Conservation (phyloP, 2,888 invertebrate species). For the Malthinus flaveolus region DNA sequence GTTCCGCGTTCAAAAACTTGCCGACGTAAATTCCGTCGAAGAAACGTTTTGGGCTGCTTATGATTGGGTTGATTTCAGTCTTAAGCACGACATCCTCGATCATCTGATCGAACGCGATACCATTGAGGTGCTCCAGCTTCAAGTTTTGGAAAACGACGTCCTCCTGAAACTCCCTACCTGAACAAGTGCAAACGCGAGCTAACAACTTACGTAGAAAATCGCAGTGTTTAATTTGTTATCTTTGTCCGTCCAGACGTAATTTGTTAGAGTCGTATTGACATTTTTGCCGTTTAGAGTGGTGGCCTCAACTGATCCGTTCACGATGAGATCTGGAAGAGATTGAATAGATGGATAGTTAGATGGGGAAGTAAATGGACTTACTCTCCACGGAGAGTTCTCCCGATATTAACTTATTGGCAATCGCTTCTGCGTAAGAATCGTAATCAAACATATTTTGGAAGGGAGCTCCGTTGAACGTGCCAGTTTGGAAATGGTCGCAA, state of each 20-base stretch:
- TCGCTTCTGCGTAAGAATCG: slow-evolving; percentile 38
- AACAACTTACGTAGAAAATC: slow-evolving; percentile 39
- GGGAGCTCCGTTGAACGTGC: slow-evolving; percentile 49
- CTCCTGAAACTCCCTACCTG: slow-evolving; percentile 37
- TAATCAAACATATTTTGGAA: slow-evolving; percentile 44
- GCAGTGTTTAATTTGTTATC: slow-evolving; percentile 48
- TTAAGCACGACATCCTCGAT: slow-evolving; percentile 53
- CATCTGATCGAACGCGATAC: slow-evolving; percentile 48
- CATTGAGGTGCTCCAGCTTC: slow-evolving; percentile 48
- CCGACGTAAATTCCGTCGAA: slow-evolving; percentile 52
- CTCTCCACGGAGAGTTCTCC: slow-evolving; percentile 53
- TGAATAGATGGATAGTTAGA: slow-evolving; percentile 1
- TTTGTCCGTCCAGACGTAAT: slow-evolving; percentile 52
- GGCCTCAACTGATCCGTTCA: slow-evolving; percentile 50
- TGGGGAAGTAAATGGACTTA: slow-evolving; percentile 36
- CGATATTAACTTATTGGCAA: slow-evolving; percentile 46
- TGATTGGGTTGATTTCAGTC: slow-evolving; percentile 43
- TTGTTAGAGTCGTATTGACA: slow-evolving; percentile 42
- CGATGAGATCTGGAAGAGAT: slow-evolving; percentile 42
- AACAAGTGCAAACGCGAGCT: not conserved
- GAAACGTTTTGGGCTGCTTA: slow-evolving; percentile 49
- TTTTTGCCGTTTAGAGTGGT: slow-evolving; percentile 44
- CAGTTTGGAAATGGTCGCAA: slow-evolving; percentile 37
- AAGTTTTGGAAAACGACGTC: slow-evolving; percentile 43
- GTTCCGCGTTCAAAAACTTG: slow-evolving; percentile 39